These are phyloP conservation scores for Junco hyemalis DNA, from an alignment of 2,113 vertebrate genomes.

Conservation along the genomic window DNA sequence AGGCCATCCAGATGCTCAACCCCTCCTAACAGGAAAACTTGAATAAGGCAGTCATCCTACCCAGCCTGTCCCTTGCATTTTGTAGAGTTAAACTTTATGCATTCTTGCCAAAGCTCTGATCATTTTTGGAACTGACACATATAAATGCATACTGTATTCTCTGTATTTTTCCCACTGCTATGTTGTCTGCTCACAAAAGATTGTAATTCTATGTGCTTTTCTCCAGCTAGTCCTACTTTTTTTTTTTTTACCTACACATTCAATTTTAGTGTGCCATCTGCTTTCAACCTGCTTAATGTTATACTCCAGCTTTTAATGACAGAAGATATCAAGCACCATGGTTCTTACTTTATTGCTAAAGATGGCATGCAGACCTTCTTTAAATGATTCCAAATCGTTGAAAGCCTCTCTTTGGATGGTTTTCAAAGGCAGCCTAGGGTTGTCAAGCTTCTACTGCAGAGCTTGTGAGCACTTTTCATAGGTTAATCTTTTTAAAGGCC, in stretches of 20 bases:
- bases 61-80: background rate
- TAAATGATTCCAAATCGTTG: background rate
- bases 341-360: slow-evolving; percentile 4
- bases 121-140: background rate
- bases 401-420: background rate
- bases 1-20: background rate
- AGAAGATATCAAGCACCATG: background rate
- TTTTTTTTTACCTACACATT: background rate
- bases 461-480: background rate
- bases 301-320: background rate
- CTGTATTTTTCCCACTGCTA: background rate
- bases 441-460: background rate
- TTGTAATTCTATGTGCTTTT: background rate
- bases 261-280: background rate
- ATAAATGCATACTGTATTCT: background rate
- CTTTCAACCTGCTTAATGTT: background rate
- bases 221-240: background rate
- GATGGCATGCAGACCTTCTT: background rate
- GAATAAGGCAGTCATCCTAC: background rate
- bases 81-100: background rate
- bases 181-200: background rate
- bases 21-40: background rate
- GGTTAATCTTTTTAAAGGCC: background rate
- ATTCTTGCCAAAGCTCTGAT: background rate
- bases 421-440: slow-evolving; percentile 11